phyloP scores from a whole-genome alignment of 2,113 vertebrate genomes.

The Bucco capensis region DNA sequence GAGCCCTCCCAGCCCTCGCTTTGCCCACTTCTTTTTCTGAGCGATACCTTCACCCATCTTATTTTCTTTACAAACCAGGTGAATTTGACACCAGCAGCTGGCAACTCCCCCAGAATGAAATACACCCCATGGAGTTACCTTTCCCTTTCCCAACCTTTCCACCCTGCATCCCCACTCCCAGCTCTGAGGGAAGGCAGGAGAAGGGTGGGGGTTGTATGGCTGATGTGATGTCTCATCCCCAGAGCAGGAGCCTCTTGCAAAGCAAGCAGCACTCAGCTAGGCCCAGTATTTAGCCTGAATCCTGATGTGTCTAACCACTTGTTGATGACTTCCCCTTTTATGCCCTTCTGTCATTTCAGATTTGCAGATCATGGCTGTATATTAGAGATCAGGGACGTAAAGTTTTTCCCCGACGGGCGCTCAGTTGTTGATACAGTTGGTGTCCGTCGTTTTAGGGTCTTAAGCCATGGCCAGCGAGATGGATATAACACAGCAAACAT shows the following conservation, averaged over 20 bases:
- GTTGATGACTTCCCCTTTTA: slow-evolving; percentile 48
- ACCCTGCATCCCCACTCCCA: not conserved
- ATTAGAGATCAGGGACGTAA: slow-evolving; percentile 88
- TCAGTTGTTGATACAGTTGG: slow-evolving; percentile 89
- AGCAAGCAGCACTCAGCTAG: slow-evolving; percentile 30
- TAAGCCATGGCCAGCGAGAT: slow-evolving; percentile 88
- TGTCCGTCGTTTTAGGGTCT: slow-evolving; percentile 84
- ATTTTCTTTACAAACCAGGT: not conserved
- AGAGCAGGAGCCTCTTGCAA: slow-evolving; percentile 20
- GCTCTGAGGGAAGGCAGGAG: slow-evolving; percentile 28
- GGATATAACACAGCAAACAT: slow-evolving; percentile 93
- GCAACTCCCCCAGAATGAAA: not conserved
- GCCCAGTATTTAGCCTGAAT: slow-evolving; percentile 57
- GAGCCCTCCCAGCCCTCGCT: not conserved
- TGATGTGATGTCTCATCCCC: not conserved
- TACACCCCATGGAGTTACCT: not conserved
- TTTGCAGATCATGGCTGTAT: slow-evolving; percentile 91
- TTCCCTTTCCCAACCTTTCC: not conserved
- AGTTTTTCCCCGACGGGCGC: slow-evolving; percentile 90
- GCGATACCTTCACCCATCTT: not conserved
- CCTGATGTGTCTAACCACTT: slow-evolving; percentile 52
- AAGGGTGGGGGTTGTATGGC: slow-evolving; percentile 50
- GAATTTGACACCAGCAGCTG: not conserved
- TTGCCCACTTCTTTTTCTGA: not conserved
- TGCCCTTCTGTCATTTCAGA: slow-evolving; percentile 69